Evolutionary conservation across 2,797 vertebrate species (phyloP), one percentile per base, ranked within the genome.

Genomic region (Amniataba percoides): DNA sequence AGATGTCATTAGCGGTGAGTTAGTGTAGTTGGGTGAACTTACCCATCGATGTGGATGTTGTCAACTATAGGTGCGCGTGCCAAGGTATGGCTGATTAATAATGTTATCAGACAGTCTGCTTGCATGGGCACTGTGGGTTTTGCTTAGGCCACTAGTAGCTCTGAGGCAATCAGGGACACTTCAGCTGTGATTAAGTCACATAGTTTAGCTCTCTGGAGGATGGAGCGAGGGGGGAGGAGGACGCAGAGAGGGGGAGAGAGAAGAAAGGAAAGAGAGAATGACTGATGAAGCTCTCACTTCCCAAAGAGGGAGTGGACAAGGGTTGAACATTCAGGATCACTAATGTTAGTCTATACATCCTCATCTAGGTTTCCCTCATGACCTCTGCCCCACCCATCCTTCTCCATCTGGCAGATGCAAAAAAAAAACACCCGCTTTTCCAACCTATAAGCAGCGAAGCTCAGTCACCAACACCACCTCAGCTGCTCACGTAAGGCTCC

Each of bases 401-500:
- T 71, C 71, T 85, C 81, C 82, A 89, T 92, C 86, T 81, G 40
- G 51, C 58, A 75, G 88, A 83, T 59, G 55, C 79, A 78, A 76
- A 75, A 81, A 31, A 31, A 31, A 56, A 77, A 68, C 67, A 23
- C 78, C 46, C 59, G 48, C 48, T 49, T 48, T 63, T 51, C 56
- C 6, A 34, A 8, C 74, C 74, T 68, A 48, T 65, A 68, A 53
- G 52, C 77, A 62, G 25, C 40, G 6, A 40, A 46, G 34, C 87
- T 43, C 65, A 16, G 58, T 78, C 76, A 71, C 69, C 66, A 55
- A 64, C 86, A 55, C 56, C 56, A 40, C 39, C 78, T 60, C 36
- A 31, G 58, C 78, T 66, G 71, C 83, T 82, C 86, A 81, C 83
- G 93, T 94, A 93, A 96, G 95, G 94, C 94, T 96, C 78, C 95